Evolutionary conservation across 2,113 vertebrate genomes (phyloP), one percentile per base, ranked within the genome.

Genomic region (Epinephelus moara): DNA sequence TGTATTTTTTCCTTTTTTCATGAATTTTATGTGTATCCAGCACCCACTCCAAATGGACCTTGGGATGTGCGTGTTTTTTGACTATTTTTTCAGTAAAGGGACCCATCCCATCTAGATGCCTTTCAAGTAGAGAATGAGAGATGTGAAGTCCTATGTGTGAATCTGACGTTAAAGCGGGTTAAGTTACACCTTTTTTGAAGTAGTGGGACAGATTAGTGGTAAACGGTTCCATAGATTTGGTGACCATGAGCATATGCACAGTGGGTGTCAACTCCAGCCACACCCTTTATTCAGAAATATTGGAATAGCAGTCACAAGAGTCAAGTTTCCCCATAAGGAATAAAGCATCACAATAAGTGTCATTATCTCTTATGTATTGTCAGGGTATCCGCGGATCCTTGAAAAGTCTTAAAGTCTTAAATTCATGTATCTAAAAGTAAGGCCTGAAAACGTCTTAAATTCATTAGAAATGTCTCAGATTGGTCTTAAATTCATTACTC

Each of bases 221-320:
- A 17, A 73, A 53, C 1, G 4, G 61, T 71, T 72, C 23, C 47
- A 75, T 30, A 19, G 30, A 45, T 78, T 75, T 75, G 30, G 30
- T 49, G 49, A 53, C 23, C 15, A 71, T 49, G 27, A 74, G 4
- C 76, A 71, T 80, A 75, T 87, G 79, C 57, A n/a, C 12, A 61
- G 19, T 40, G 8, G 30, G 14, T 71, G 61, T 30, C 9, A 3
- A 70, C 0, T 0, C 0, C 2, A 30, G n/a, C 62, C 40, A 13
- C 33, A n/a, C 62, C 78, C 47, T 53, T 23, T 3, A 33, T 84
- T 68, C 0, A 82, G 37, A 53, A 76, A 33, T 4, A 42, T 33
- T 63, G 17, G 12, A 55, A 60, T 40, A 27, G 3, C 23, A 14
- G 13, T 33, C 21, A 30, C 15, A 19, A 17, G 61, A 30, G 37